phyloP scores from a whole-genome alignment of 1,140 invertebrate species.

The Pseudoatta argentina region DNA sequence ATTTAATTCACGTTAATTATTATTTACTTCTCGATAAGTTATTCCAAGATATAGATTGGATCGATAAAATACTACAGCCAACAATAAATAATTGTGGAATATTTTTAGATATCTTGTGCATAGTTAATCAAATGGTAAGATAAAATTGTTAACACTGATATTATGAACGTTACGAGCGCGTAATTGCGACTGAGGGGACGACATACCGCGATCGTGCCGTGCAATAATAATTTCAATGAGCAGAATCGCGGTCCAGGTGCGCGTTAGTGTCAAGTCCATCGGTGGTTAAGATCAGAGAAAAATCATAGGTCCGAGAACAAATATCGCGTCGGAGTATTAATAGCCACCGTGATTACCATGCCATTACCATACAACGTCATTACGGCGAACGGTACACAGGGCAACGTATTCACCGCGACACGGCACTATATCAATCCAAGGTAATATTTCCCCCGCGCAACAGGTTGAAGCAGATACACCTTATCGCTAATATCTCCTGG shows the following conservation, averaged over 20 bases:
- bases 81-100: not conserved
- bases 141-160: slow-evolving; percentile 15
- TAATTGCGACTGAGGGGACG: not conserved
- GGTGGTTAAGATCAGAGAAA: slow-evolving; percentile 55
- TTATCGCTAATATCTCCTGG: slow-evolving; percentile 75
- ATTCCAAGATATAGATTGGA: not conserved
- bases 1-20: not conserved
- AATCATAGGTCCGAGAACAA: slow-evolving; percentile 69
- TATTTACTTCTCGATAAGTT: not conserved
- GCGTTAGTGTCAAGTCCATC: slow-evolving; percentile 25
- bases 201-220: not conserved
- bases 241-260: slow-evolving; percentile 8
- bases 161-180: slow-evolving; percentile 1
- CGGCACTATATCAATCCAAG: slow-evolving; percentile 75
- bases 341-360: slow-evolving; percentile 72
- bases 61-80: not conserved
- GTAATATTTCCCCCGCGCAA: slow-evolving; percentile 67
- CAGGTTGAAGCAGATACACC: slow-evolving; percentile 73
- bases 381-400: slow-evolving; percentile 72
- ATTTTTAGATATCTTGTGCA: not conserved
- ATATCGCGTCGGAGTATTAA: slow-evolving; percentile 74
- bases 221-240: slow-evolving; percentile 38
- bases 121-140: slow-evolving; percentile 7
- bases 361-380: slow-evolving; percentile 76
- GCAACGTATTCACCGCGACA: slow-evolving; percentile 72